A percentile compares a stretch with the other conserved stretches of the same genome.
Evolutionary conservation across 2,113 vertebrate species (phyloP).

Genomic region (Notarius quadriscutis): DNA sequence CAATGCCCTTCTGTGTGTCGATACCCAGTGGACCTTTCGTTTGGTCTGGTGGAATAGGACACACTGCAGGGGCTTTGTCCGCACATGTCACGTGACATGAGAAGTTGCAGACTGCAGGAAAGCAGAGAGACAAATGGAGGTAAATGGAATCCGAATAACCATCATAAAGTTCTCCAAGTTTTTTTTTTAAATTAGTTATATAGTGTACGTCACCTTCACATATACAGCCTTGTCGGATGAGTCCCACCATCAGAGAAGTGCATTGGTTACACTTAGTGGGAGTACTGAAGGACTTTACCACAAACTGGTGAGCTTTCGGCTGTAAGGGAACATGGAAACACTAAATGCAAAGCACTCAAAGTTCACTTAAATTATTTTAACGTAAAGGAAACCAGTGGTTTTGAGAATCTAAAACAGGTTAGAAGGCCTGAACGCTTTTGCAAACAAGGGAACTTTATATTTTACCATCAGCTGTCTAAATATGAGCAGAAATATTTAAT

Average conservation of each 20-base stretch:
- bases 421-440: not conserved
- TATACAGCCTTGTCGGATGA: conserved; percentile 93
- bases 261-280: conserved; percentile 98
- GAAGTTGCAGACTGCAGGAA: conserved; percentile 88
- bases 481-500: no score
- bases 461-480: no score
- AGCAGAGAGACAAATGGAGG: not conserved
- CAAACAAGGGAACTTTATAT: not conserved
- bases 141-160: not conserved
- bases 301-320: conserved; percentile 98
- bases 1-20: conserved; percentile 94
- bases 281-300: conserved; percentile 90
- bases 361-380: not conserved
- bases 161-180: not conserved
- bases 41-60: conserved; percentile 94
- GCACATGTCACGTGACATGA: conserved; percentile 98
- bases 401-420: not conserved
- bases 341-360: not conserved
- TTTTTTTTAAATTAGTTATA: accelerated
- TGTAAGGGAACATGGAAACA: conserved; percentile 55
- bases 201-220: conserved; percentile 86
- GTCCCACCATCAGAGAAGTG: conserved; percentile 96
- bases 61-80: conserved; percentile 93
- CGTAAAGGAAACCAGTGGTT: not conserved
- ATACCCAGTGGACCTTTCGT: conserved; percentile 95